These are phyloP conservation scores for Neomorphus geoffroyi DNA, from an alignment of 2,797 vertebrate species.

Conservation along the genomic window DNA sequence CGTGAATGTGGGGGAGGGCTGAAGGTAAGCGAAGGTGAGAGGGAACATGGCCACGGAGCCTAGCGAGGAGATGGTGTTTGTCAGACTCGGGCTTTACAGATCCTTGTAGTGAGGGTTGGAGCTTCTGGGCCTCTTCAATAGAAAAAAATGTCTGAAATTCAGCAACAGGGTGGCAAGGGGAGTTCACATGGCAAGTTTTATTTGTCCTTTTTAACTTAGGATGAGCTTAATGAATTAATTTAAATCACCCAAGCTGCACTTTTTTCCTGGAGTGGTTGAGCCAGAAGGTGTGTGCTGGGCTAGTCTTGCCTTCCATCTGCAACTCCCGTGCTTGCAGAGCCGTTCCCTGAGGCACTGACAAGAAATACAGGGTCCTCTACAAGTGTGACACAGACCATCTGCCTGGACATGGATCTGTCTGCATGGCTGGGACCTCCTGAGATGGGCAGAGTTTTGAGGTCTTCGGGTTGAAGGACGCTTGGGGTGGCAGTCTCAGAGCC, in stretches of 20 bases:
- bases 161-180: fast-evolving
- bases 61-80: not conserved
- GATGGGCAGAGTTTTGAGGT: not conserved
- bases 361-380: not conserved
- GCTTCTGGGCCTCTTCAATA: not conserved
- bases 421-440: not conserved
- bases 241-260: no score
- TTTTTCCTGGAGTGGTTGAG: not conserved
- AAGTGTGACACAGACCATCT: not conserved
- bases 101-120: not conserved
- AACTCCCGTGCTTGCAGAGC: not conserved
- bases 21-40: not conserved
- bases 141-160: not conserved
- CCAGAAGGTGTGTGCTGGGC: not conserved
- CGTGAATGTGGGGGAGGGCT: not conserved
- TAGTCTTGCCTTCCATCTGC: not conserved
- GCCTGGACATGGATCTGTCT: fast-evolving
- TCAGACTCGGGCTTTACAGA: not conserved
- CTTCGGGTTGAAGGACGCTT: not conserved
- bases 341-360: not conserved
- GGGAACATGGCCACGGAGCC: fast-evolving
- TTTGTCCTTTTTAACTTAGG: no score
- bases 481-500: not conserved
- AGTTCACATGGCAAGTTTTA: fast-evolving
- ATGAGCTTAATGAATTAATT: not conserved